Evolutionary conservation across 2,113 vertebrate genomes (phyloP), one percentile per base, ranked within the genome.

Genomic region (Cavia porcellus): DNA sequence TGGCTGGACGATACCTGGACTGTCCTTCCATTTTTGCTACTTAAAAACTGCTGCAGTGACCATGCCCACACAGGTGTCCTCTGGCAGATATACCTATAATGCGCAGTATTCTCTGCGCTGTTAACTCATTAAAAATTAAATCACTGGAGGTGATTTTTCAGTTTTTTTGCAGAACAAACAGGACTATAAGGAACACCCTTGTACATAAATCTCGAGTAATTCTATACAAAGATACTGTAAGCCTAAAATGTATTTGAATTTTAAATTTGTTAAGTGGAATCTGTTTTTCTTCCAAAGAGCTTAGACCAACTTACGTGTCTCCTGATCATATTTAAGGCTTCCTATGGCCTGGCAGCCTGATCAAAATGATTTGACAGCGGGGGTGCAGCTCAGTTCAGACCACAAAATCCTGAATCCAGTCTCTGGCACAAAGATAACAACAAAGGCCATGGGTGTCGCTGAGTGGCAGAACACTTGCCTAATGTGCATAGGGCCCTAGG

Each of bases 211-310:
- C 38, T 92, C 62, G 32, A 82, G 59, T 74, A 62, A 89, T 79
- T 82, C 52, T 17, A 86, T 64, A 62, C 66, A 92, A 91, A 91
- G 30, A 93, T 85, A 90, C 50, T 64, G 30, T 59, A 70, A 95
- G 12, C 19, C 82, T 55, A 62, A 91, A 91, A 77, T 85, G 50
- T 45, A 70, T 89, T 82, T 91, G 72, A 93, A 95, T 70, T 89
- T 96, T 28, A 96, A 89, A 72, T 93, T 82, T 93, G 86, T 32
- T 86, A 38, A 85, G n/a, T 66, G 57, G 55, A 88, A 20, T 91
- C 1, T 0, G 81, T 93, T 57, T 97, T 95, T 55, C n/a, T 28
- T 87, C 57, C 70, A 85, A n/a, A 91, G 82, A 81, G 20, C 1
- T 72, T 86, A 17, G 1, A 30, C 57, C 42, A 87, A 61, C 30